phyloP scores from a whole-genome alignment of 2,113 vertebrate genomes.

The Artemisiospiza belli region DNA sequence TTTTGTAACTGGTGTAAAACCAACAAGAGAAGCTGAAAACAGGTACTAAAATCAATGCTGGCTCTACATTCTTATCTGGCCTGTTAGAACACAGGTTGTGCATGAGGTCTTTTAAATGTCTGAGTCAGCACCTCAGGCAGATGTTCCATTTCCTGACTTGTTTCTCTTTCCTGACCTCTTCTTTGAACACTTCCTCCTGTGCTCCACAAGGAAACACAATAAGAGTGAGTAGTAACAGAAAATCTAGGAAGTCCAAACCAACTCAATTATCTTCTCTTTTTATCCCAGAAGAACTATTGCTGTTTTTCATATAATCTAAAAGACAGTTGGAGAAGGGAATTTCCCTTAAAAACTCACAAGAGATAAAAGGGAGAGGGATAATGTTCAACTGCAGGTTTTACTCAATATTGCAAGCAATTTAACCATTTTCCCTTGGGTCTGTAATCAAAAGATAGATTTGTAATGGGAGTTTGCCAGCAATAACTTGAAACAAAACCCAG shows the following conservation, averaged over 20 bases:
- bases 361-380: not conserved
- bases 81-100: not conserved
- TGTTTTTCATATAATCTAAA: not conserved
- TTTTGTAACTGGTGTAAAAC: not conserved
- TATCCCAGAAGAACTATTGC: not conserved
- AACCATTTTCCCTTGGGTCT: not conserved
- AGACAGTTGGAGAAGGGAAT: not conserved
- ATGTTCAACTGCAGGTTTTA: not conserved
- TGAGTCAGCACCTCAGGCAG: not conserved
- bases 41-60: not conserved
- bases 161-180: not conserved
- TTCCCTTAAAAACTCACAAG: not conserved
- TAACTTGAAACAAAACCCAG: conserved; percentile 20
- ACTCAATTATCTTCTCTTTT: not conserved
- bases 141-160: not conserved
- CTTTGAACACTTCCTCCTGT: not conserved
- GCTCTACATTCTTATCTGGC: not conserved
- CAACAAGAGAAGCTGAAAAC: not conserved
- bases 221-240: not conserved
- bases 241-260: not conserved
- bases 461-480: not conserved
- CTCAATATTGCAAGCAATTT: not conserved
- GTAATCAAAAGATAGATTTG: not conserved
- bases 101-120: not conserved
- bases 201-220: not conserved